Percentiles rank a stretch among this genome's conserved stretches.
Conservation (phyloP, 1,140 invertebrate genomes). For the Holcopasites calliopsidis region DNA sequence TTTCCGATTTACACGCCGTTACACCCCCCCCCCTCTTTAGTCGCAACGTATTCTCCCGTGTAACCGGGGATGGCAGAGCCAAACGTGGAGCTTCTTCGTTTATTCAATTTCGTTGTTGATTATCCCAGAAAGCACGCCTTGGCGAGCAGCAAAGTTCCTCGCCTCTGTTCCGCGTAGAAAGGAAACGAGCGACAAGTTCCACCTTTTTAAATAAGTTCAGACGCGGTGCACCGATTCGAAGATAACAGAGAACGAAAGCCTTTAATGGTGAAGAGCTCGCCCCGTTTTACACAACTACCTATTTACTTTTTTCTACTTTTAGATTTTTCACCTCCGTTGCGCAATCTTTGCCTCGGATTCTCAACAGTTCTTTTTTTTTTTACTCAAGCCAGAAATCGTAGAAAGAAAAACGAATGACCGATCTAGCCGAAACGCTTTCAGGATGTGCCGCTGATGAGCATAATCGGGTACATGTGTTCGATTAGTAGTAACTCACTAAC, state of each 20-base stretch:
- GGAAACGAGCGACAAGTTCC: background rate
- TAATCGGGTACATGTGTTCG: constrained; percentile 26
- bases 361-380: background rate
- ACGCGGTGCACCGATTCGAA: constrained; percentile 1
- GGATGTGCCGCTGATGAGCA: background rate
- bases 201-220: background rate
- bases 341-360: background rate
- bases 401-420: background rate
- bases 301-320: background rate
- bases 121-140: too few species aligned
- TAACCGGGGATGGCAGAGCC: too few species aligned
- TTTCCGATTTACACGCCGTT: constrained; percentile 23
- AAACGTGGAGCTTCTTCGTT: background rate
- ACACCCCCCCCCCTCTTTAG: constrained; percentile 28
- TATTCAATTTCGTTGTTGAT: constrained; percentile 8
- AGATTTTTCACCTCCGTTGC: background rate
- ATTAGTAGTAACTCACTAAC: too few species aligned
- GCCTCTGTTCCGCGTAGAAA: background rate
- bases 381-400: background rate
- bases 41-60: background rate
- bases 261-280: constrained; percentile 13
- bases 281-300: background rate
- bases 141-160: background rate
- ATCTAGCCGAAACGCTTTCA: background rate
- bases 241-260: background rate